Conservation (phyloP, 2,888 invertebrate genomes). For the Ommatoiulus sabulosus region DNA sequence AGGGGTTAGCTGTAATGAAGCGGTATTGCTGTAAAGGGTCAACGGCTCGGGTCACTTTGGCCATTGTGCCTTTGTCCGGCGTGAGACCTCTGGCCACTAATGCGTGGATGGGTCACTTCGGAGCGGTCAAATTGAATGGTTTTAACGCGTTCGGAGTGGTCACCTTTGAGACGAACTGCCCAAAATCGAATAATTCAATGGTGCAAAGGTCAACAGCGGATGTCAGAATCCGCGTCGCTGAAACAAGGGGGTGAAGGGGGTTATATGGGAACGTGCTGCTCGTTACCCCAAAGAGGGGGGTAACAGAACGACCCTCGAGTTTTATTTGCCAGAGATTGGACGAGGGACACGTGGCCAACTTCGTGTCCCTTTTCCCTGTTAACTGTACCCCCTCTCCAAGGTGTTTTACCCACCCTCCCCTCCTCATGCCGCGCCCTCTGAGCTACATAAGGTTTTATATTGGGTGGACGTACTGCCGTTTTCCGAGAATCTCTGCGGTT, state of each 20-base stretch:
- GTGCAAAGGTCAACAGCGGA: slow-evolving; percentile 31
- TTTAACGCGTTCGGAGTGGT: slow-evolving; percentile 1
- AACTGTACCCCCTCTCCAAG: neutral
- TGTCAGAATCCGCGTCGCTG: neutral
- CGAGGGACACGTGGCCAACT: slow-evolving; percentile 27
- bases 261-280: neutral
- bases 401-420: slow-evolving; percentile 6
- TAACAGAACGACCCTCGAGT: neutral
- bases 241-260: slow-evolving; percentile 27
- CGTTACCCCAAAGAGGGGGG: neutral
- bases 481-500: neutral
- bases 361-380: slow-evolving; percentile 22
- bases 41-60: slow-evolving; percentile 42
- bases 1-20: slow-evolving; percentile 55
- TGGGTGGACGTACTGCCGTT: slow-evolving; percentile 7
- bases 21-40: slow-evolving; percentile 41
- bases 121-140: neutral
- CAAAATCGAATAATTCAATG: slow-evolving; percentile 47
- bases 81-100: slow-evolving; percentile 47
- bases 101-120: slow-evolving; percentile 51
- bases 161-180: neutral
- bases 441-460: slow-evolving; percentile 27
- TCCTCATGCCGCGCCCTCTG: slow-evolving; percentile 9
- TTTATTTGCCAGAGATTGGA: slow-evolving; percentile 35
- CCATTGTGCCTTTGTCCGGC: slow-evolving; percentile 45